Conservation (phyloP, 2,113 vertebrate genomes). For the Cyanoliseus patagonus region DNA sequence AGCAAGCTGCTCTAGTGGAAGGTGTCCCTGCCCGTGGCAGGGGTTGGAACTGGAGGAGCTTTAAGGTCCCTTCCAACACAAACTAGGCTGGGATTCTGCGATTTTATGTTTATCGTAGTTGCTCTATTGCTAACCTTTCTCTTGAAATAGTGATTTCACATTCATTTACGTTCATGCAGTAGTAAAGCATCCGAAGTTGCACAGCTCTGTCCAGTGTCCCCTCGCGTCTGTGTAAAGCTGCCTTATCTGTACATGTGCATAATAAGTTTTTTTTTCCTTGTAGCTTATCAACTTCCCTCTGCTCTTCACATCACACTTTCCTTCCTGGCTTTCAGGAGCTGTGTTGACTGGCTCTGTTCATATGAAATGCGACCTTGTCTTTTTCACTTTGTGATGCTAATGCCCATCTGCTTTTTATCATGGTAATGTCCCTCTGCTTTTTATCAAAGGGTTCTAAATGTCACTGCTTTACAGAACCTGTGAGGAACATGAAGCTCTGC, state of each 20-base stretch:
- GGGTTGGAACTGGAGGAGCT: neutral
- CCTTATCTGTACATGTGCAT: accelerated
- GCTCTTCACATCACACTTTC: neutral
- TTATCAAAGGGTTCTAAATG: neutral
- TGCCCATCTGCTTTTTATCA: neutral
- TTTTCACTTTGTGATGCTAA: neutral
- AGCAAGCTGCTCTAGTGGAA: neutral
- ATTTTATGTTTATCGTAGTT: neutral
- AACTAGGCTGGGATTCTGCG: neutral
- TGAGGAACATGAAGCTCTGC: neutral
- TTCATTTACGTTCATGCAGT: neutral
- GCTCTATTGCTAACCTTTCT: neutral
- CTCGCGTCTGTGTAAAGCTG: neutral
- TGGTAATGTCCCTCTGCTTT: neutral
- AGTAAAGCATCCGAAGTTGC: neutral
- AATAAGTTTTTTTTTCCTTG: neutral
- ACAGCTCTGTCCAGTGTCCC: neutral
- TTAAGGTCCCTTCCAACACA: neutral
- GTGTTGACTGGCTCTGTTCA: neutral
- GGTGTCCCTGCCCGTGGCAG: accelerated
- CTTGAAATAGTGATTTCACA: neutral
- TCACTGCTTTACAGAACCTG: neutral
- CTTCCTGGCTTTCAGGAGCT: neutral
- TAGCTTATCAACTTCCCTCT: neutral
- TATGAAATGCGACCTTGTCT: neutral